phyloP scores from a whole-genome alignment of 2,888 invertebrate species.

The Parapristionchus giblindavisi region DNA sequence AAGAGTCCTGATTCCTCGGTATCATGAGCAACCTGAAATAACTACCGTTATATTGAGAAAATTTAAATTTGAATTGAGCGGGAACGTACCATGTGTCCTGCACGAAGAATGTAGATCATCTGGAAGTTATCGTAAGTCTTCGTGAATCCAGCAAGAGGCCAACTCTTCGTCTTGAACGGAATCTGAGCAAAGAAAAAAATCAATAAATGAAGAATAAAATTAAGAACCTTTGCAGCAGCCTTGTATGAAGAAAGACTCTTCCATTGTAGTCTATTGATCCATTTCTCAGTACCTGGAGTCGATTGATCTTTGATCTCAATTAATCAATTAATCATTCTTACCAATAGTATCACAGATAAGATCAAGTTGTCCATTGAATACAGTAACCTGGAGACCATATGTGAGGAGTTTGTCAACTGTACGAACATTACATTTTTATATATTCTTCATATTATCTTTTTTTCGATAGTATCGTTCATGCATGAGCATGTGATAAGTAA shows the following conservation, averaged over 20 bases:
- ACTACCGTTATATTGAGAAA: background rate
- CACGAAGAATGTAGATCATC: conserved; percentile 82
- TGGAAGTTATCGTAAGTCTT: conserved; percentile 76
- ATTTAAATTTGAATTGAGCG: too few species aligned
- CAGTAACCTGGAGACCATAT: conserved; percentile 76
- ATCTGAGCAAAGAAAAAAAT: conserved; percentile 9
- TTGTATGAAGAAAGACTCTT: conserved; percentile 76
- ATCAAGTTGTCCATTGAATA: conserved; percentile 84
- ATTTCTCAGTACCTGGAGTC: conserved; percentile 78
- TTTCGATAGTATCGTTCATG: too few species aligned
- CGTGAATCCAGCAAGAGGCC: conserved; percentile 56
- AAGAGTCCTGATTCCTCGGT: conserved; percentile 52
- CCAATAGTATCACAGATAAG: conserved; percentile 85
- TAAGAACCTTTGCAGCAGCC: conserved; percentile 44
- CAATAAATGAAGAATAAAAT: background rate
- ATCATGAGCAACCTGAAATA: conserved; percentile 53
- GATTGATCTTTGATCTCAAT: too few species aligned
- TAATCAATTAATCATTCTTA: conserved; percentile 56
- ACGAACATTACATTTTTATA: too few species aligned
- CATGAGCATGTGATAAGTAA: background rate
- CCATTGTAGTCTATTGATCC: conserved; percentile 82
- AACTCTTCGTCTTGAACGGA: conserved; percentile 48
- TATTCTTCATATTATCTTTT: too few species aligned
- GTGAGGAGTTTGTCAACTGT: conserved; percentile 52
- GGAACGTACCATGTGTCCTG: conserved; percentile 79